Evolutionary conservation across 2,113 vertebrate genomes (phyloP), one percentile per base, ranked within the genome.

Genomic region (Fulica atra): DNA sequence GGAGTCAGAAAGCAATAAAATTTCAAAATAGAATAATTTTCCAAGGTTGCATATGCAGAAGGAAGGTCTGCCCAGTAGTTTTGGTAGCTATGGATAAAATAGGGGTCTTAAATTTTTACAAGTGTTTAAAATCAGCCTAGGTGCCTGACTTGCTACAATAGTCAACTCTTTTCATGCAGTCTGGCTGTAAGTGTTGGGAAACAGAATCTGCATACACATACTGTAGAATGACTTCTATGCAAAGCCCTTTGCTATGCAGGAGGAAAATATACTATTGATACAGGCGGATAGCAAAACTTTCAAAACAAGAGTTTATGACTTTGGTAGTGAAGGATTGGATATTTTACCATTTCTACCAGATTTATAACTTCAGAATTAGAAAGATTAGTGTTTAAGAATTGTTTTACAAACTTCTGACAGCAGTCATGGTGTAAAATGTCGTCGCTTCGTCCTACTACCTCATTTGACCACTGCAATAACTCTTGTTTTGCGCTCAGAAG

Each of bases 161-260:
- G 35, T 46, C 25, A 70, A 61, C 5, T 42, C 6, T 35, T 25
- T 53, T 35, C 13, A 9, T 44, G 13, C 1, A 35, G 12, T 66
- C 15, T 81, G 18, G 2, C 11, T 44, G 2, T 25, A 86, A 38
- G 4, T 38, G 4, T 9, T 51, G 40, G 29, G 42, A 95, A 89
- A 7, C 13, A 64, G 80, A 54, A 59, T 24, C 12, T 63, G 6
- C 0, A 0, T 51, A 65, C 2, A 4, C 8, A 5, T 25, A n/a
- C 3, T 26, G 6, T 13, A 15, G 10, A 73, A 14, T 19, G 7
- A 50, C 13, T 40, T 74, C 10, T 65, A 4, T 50, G 8, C 31
- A 74, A 70, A 66, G 25, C 8, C 4, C 19, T 92, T 59, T 85
- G 24, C 15, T 54, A 11, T 66, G 11, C 16, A 36, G 14, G 35